Conservation (phyloP, 2,888 invertebrate species). For the Gerris lacustris region DNA sequence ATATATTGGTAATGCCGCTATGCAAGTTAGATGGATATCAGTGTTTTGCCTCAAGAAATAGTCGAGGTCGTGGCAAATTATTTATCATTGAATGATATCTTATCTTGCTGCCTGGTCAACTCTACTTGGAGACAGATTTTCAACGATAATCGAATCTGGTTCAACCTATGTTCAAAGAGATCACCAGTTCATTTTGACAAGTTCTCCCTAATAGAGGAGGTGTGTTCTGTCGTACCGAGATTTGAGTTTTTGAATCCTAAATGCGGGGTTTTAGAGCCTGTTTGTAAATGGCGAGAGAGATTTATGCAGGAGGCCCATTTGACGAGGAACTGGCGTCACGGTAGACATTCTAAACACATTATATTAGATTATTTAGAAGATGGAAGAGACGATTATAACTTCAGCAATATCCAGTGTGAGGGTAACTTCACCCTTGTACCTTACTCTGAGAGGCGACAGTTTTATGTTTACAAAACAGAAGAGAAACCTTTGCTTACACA, state of each 20-base stretch:
- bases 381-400: not conserved
- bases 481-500: conserved; percentile 15
- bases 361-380: conserved; percentile 12
- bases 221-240: conserved; percentile 17
- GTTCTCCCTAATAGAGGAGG: conserved; percentile 15
- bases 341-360: conserved; percentile 15
- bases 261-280: conserved; percentile 16
- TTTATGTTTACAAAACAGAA: conserved; percentile 19
- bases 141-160: conserved; percentile 26
- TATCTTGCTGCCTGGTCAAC: conserved; percentile 22
- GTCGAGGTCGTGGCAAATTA: conserved; percentile 20
- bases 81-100: conserved; percentile 21
- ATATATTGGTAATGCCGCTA: not conserved
- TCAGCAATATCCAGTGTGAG: conserved; percentile 13
- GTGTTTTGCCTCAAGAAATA: conserved; percentile 23
- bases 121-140: conserved; percentile 24
- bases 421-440: conserved; percentile 15
- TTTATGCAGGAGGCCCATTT: conserved; percentile 24
- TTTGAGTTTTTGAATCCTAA: conserved; percentile 12
- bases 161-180: conserved; percentile 18
- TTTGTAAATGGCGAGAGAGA: conserved; percentile 22
- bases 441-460: conserved; percentile 16
- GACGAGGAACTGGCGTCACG: conserved; percentile 22
- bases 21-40: conserved; percentile 16
- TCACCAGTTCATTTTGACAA: conserved; percentile 13